These are phyloP conservation scores for Brachionichthys hirsutus DNA, from an alignment of 2,113 vertebrate species.

Conservation along the genomic window DNA sequence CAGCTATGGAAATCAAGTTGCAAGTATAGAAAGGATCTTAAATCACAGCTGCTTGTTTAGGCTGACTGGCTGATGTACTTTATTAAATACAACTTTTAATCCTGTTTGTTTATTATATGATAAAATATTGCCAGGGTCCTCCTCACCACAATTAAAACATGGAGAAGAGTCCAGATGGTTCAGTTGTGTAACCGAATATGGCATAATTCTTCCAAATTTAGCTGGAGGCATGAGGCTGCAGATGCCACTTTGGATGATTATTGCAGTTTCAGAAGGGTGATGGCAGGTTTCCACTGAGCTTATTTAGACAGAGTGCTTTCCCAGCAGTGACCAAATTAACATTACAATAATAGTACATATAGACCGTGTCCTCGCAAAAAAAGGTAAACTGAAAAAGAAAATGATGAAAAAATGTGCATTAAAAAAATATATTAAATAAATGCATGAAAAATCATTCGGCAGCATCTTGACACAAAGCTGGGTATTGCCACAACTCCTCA, in stretches of 20 bases:
- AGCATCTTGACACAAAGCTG: no score
- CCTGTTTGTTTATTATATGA: slow-evolving; percentile 17
- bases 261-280: slow-evolving; percentile 47
- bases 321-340: slow-evolving; percentile 33
- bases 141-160: slow-evolving; percentile 32
- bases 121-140: slow-evolving; percentile 10
- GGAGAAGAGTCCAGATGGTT: slow-evolving; percentile 50
- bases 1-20: not conserved
- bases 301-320: slow-evolving; percentile 49
- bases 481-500: no score
- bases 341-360: slow-evolving; percentile 5
- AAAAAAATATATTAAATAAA: no score
- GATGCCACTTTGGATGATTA: slow-evolving; percentile 64
- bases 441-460: no score
- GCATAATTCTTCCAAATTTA: slow-evolving; percentile 48
- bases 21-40: not conserved
- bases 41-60: not conserved
- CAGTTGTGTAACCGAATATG: slow-evolving; percentile 44
- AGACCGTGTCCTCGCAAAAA: not conserved
- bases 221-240: slow-evolving; percentile 55
- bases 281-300: slow-evolving; percentile 55
- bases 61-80: not conserved
- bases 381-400: no score
- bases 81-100: not conserved
- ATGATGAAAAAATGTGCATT: no score